Evolutionary conservation across 2,888 invertebrate species (phyloP).

Genomic region (Oligia fasciuncula): DNA sequence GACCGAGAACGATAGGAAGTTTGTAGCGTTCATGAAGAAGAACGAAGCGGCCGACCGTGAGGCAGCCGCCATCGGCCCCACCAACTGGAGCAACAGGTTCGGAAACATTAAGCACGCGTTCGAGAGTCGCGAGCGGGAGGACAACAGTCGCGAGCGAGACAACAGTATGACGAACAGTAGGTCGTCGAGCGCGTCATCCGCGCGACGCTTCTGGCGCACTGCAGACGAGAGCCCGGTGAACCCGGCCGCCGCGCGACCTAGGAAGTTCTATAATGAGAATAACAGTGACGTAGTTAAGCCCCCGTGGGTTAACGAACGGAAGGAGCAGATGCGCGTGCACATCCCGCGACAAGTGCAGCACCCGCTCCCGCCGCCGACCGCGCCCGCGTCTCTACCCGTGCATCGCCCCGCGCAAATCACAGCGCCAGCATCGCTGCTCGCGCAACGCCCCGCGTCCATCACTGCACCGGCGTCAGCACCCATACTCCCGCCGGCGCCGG

Average conservation of each 20-base stretch:
- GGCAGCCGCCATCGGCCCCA: conserved; percentile 71
- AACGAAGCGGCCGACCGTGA: conserved; percentile 85
- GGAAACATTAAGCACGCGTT: conserved; percentile 95
- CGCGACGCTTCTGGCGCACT: conserved; percentile 91
- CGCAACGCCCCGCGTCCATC: too few relatives aligned
- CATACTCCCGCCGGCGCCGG: conserved; percentile 22
- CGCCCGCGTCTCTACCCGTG: conserved; percentile 40
- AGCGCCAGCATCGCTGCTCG: too few relatives aligned
- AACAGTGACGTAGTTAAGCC: conserved; percentile 81
- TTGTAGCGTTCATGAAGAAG: conserved; percentile 95
- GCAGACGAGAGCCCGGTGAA: conserved; percentile 89
- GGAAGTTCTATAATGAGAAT: conserved; percentile 75
- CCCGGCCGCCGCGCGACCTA: conserved; percentile 67
- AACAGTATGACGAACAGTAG: conserved; percentile 68
- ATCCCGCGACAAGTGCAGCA: conserved; percentile 64
- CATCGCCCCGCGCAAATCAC: conserved; percentile 37
- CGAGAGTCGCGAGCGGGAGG: conserved; percentile 90
- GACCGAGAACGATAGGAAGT: conserved; percentile 96
- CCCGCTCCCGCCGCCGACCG: conserved; percentile 48
- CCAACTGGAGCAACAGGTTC: conserved; percentile 95
- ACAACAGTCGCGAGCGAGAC: too few relatives aligned
- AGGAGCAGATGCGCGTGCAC: conserved; percentile 71
- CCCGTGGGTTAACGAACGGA: conserved; percentile 85
- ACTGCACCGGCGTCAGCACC: conserved; percentile 31
- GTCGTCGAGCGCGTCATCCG: conserved; percentile 87